Evolutionary conservation across 2,888 invertebrate genomes (phyloP).

Genomic region (Bugulina stolonifera): DNA sequence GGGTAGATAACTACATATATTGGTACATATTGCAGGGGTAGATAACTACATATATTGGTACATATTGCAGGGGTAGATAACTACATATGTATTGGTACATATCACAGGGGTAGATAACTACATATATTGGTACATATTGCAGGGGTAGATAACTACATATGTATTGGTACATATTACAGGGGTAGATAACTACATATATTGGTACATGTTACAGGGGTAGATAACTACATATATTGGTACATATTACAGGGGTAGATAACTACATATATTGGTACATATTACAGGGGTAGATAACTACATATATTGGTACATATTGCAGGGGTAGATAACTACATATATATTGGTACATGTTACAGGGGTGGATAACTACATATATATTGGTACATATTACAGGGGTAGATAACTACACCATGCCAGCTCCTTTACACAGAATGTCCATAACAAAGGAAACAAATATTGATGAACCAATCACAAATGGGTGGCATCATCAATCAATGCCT

Average conservation of each 20-base stretch:
- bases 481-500: neutral
- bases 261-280: too few species aligned
- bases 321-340: neutral
- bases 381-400: neutral
- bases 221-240: too few species aligned
- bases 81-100: too few species aligned
- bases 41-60: neutral
- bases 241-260: neutral
- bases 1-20: neutral
- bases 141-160: neutral
- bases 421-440: neutral
- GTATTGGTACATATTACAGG: too few species aligned
- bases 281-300: neutral
- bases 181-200: neutral
- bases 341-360: too few species aligned
- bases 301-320: too few species aligned
- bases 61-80: neutral
- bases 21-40: too few species aligned
- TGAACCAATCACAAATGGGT: neutral
- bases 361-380: neutral
- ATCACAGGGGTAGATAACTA: neutral
- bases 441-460: constrained; percentile 23
- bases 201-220: neutral
- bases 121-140: too few species aligned
- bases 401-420: neutral